Evolutionary conservation across 2,888 invertebrate species (phyloP).

Genomic region (Pheosia tremula): DNA sequence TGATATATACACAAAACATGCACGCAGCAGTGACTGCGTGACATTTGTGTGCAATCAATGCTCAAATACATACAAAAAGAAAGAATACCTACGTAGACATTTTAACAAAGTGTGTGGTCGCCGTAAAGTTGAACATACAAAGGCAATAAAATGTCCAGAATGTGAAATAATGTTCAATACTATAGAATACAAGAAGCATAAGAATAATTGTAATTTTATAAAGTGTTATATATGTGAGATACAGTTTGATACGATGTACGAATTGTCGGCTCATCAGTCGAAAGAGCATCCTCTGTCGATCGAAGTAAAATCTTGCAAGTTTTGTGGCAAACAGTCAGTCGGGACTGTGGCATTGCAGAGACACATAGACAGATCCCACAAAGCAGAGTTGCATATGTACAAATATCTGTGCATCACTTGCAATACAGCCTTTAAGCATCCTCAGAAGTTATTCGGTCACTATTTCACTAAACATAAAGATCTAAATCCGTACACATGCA

Average conservation of each 20-base stretch:
- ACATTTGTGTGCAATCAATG: constrained; percentile 53
- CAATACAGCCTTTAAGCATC: constrained; percentile 60
- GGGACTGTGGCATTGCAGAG: constrained; percentile 52
- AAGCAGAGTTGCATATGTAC: constrained; percentile 53
- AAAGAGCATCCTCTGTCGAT: constrained; percentile 50
- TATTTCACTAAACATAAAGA: constrained; percentile 61
- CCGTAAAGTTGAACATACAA: not conserved
- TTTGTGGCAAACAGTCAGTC: constrained; percentile 61
- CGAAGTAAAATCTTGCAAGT: constrained; percentile 53
- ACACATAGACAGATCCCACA: constrained; percentile 60
- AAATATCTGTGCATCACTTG: constrained; percentile 69
- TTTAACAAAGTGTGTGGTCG: constrained; percentile 23
- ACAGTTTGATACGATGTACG: constrained; percentile 46
- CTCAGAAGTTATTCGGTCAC: constrained; percentile 66
- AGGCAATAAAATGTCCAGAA: constrained; percentile 35
- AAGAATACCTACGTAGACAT: constrained; percentile 42
- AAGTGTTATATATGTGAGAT: constrained; percentile 55
- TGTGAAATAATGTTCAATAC: constrained; percentile 43
- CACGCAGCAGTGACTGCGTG: constrained; percentile 41
- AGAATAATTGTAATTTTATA: constrained; percentile 48
- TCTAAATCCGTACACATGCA: constrained; percentile 65
- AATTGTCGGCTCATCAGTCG: constrained; percentile 54
- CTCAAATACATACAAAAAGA: constrained; percentile 43
- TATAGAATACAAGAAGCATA: constrained; percentile 35
- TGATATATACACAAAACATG: constrained; percentile 50